Base-by-base conservation (phyloP, 2,888 invertebrate species). In the Erynnis tages region DNA sequence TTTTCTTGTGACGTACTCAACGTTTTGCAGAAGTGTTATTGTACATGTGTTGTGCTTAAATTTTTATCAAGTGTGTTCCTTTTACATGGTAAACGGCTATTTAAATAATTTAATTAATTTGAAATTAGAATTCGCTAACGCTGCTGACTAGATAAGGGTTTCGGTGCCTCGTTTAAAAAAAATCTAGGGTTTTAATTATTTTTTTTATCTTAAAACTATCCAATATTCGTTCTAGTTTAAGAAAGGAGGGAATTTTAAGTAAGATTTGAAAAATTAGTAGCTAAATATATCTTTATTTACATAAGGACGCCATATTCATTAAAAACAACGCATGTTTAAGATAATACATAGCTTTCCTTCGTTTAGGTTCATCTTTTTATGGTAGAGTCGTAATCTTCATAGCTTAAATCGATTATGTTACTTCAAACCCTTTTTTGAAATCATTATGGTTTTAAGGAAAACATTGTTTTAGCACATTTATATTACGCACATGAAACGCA, bases 21-120 rank as follows among this genome's bases (percentile, higher is more conserved):
- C 71, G 66, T 64, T 71, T 77, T 83, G 82, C 82, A 81, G 84
- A 76, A 68, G 79, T 82, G 79, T 78, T 82, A 76, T 81, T 80
- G 76, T 76, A 76, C 67, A 69, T 63, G 63, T 69, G 71, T 71
- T 70, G 66, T 69, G 66, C 63, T 59, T 63, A 56, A 65, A 66
- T 71, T 64, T 65, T 66, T 63, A 67, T 68, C 67, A 66, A 68
- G 71, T 75, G 71, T 75, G 55, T 54, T 56, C 54, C 25, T 50
- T 48, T 43, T 52, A 54, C 30, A 34, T 11, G 56, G 56, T 57
- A 55, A 50, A 52, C 8, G 30, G 19, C 25, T n/a, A n/a, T n/a
- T n/a, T n/a, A n/a, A n/a, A n/a, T n/a, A n/a, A n/a, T n/a, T 43
- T 41, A 34, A 34, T 37, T 41, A 11, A 21, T 30, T 45, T 37